A percentile compares a stretch with the other conserved stretches of the same genome.
Conservation (phyloP, 53 echinoderm and acorn worm genomes). For the Astropecten irregularis region DNA sequence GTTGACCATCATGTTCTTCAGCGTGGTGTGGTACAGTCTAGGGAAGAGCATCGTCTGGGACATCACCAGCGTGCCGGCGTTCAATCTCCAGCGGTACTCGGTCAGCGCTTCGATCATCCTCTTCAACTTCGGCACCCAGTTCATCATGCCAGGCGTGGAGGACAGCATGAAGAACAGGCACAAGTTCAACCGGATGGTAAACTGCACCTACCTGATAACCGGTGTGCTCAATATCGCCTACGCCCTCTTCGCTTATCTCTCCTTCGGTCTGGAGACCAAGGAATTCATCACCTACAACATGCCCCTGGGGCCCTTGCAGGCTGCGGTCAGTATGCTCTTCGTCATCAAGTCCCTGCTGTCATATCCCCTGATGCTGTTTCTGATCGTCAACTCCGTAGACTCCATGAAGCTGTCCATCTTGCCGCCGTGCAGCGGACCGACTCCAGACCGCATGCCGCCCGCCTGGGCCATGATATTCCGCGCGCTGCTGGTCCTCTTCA, state of each 20-base stretch:
- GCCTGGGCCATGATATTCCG: slow-evolving; percentile 92
- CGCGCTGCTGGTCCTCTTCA: slow-evolving; percentile 72
- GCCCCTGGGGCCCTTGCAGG: slow-evolving; percentile 79
- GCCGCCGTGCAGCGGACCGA: slow-evolving; percentile 76
- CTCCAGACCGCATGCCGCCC: slow-evolving; percentile 68
- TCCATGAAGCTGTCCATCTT: slow-evolving; percentile 74
- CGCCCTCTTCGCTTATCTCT: slow-evolving; percentile 89
- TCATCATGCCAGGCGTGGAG: slow-evolving; percentile 96
- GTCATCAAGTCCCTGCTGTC: slow-evolving; percentile 93
- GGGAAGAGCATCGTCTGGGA: slow-evolving; percentile 82
- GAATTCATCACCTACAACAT: slow-evolving; percentile 99
- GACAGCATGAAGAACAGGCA: slow-evolving; percentile 80
- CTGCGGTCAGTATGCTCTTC: slow-evolving; percentile 83
- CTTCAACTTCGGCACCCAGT: slow-evolving; percentile 97
- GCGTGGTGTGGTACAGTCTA: slow-evolving; percentile 91
- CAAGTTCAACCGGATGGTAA: slow-evolving; percentile 80
- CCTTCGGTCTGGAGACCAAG: slow-evolving; percentile 80
- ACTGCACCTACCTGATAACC: slow-evolving; percentile 82
- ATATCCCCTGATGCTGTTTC: slow-evolving; percentile 93
- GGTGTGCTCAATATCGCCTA: slow-evolving; percentile 82
- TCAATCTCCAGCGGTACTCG: slow-evolving; percentile 71
- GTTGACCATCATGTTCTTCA: slow-evolving; percentile 79
- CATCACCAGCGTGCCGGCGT: slow-evolving; percentile 68
- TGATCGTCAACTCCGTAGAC: slow-evolving; percentile 88
- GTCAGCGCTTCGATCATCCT: slow-evolving; percentile 89